These are phyloP conservation scores for Heterodera carotae DNA, from an alignment of 1,140 invertebrate species.

Conservation along the genomic window DNA sequence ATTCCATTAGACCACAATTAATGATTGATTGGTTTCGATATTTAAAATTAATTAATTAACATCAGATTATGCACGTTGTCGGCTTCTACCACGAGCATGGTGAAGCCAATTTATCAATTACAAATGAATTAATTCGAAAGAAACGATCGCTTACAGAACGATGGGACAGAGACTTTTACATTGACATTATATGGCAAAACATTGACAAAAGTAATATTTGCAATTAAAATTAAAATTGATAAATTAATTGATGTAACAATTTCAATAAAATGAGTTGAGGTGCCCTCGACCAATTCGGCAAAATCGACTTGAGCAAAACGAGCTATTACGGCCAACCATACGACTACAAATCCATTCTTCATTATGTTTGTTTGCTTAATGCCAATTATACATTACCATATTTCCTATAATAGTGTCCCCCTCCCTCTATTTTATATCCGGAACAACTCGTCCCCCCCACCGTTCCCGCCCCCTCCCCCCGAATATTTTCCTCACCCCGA, in stretches of 20 bases:
- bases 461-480: no score
- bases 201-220: slow-evolving; percentile 56
- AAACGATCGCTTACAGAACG: slow-evolving; percentile 27
- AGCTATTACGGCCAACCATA: slow-evolving; percentile 64
- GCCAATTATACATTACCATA: no score
- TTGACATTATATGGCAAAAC: slow-evolving; percentile 66
- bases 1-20: background rate
- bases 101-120: slow-evolving; percentile 11
- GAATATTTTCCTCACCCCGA: no score
- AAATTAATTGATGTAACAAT: background rate
- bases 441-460: no score
- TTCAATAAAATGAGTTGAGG: slow-evolving; percentile 45
- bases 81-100: slow-evolving; percentile 65
- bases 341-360: slow-evolving; percentile 63
- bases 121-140: background rate
- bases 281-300: slow-evolving; percentile 64
- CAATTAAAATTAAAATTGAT: background rate
- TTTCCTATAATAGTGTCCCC: no score
- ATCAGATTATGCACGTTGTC: slow-evolving; percentile 61
- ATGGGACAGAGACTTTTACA: slow-evolving; percentile 64
- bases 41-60: background rate
- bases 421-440: no score
- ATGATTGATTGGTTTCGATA: no score
- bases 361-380: slow-evolving; percentile 50
- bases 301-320: slow-evolving; percentile 67